A percentile compares a stretch with the other conserved stretches of the same genome.
These are phyloP conservation scores for Amiota mariae DNA, from an alignment of 2,888 invertebrate genomes.

Conservation along the genomic window DNA sequence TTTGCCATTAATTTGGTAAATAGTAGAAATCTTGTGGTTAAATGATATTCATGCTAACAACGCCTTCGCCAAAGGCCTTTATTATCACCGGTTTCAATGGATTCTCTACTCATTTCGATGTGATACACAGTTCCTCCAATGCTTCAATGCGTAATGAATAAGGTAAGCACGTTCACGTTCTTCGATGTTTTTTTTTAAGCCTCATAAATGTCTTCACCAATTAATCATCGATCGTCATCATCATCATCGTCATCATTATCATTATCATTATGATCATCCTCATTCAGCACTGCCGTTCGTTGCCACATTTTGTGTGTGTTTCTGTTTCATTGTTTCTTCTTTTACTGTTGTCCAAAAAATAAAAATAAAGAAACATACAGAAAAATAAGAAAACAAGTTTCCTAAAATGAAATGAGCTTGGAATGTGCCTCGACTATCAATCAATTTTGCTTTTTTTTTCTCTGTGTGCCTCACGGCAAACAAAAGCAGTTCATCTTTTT, in stretches of 20 bases:
- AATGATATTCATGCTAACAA: not conserved
- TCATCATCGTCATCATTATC: too few relatives aligned
- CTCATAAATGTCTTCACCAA: conserved; percentile 47
- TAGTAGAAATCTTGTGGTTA: too few relatives aligned
- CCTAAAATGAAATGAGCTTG: conserved; percentile 41
- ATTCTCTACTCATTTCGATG: too few relatives aligned
- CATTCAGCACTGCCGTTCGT: not conserved
- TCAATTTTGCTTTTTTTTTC: conserved; percentile 47
- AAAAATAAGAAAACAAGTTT: conserved; percentile 54
- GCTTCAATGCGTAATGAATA: not conserved
- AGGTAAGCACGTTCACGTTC: not conserved
- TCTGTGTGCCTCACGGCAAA: not conserved
- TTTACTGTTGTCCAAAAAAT: conserved; percentile 42
- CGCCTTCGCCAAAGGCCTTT: not conserved
- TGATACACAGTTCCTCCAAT: too few relatives aligned
- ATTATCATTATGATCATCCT: not conserved
- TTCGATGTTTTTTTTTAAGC: conserved; percentile 40
- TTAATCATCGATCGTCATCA: conserved; percentile 52
- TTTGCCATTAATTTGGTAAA: too few relatives aligned
- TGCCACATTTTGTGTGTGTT: conserved; percentile 29
- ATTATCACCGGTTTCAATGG: too few relatives aligned
- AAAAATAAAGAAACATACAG: too few relatives aligned
- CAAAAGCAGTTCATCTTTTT: conserved; percentile 23
- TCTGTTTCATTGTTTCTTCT: not conserved
- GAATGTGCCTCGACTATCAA: conserved; percentile 67